These are phyloP conservation scores for Spisula subtruncata DNA, from an alignment of 2,888 invertebrate species.

Conservation along the genomic window DNA sequence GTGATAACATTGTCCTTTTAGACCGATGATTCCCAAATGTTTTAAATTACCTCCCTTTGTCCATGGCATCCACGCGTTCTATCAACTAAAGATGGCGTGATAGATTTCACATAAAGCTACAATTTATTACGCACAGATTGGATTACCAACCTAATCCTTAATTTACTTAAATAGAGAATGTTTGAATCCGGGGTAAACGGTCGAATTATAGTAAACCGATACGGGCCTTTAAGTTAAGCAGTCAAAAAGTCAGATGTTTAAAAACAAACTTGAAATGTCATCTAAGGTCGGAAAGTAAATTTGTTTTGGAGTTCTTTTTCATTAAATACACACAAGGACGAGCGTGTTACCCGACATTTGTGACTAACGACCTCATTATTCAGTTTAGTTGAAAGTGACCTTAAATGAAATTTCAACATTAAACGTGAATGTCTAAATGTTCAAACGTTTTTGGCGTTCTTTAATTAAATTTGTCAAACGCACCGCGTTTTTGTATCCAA, in stretches of 20 bases:
- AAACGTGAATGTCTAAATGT: background rate
- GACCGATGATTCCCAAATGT: too few species aligned
- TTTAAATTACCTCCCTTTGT: background rate
- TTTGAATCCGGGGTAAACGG: background rate
- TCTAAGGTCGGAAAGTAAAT: background rate
- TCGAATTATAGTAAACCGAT: background rate
- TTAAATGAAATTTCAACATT: background rate
- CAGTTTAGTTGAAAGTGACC: background rate
- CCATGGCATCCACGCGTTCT: background rate
- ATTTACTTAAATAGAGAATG: constrained; percentile 5
- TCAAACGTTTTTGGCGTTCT: background rate
- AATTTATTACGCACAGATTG: background rate
- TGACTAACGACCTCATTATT: background rate
- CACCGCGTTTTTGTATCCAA: too few species aligned
- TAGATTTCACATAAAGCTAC: background rate
- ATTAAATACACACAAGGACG: background rate
- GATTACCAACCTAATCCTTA: background rate
- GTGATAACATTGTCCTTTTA: too few species aligned
- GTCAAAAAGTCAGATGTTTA: background rate
- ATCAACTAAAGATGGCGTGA: background rate
- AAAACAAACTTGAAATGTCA: background rate
- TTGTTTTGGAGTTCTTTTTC: background rate
- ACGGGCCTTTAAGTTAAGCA: background rate
- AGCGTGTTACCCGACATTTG: background rate
- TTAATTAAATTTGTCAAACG: background rate